Base-by-base conservation (phyloP, 2,113 vertebrate genomes). In the Hippopotamus amphibius region DNA sequence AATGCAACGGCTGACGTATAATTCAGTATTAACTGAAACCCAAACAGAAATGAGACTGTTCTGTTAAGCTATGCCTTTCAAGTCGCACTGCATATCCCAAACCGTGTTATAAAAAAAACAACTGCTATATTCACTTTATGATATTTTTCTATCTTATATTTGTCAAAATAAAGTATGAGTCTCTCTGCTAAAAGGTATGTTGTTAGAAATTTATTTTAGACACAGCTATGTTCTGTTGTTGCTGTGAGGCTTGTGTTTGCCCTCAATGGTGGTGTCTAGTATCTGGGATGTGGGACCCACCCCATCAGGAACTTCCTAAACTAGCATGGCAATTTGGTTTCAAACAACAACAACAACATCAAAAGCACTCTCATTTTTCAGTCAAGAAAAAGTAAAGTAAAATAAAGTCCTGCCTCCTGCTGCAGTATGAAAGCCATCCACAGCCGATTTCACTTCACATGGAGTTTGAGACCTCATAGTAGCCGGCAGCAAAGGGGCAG, bases 81-180 rank as follows among this genome's bases (percentile, higher is more conserved):
- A 0, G 83, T 2, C 43, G 24, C 93, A 90, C 76, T 82, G 95
- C 95, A 95, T 41, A 85, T 41, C 65, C 86, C 63, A 86, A 92
- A 90, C 80, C 0, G 0, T 90, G 94, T 71, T 82, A 53, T 95
- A 84, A 85, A 86, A 97, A 94, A 68, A 95, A 96, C 65, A 97
- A 48, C 48, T 7, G 57, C 24, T 72, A 57, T 92, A 95, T 90
- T 98, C 96, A 46, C 46, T 72, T 90, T 88, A 95, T 66, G 72
- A 96, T 98, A 96, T 93, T 98, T 97, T 97, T 96, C 96, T 97
- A 98, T 95, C 95, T 92, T 81, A 68, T 91, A 93, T 90, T 96
- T 97, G 88, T 30, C 76, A 77, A 86, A 97, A 41, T 92, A 88
- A 92, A 97, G 97, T 96, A 90, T 28, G 97, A 96, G 96, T 98